Evolutionary conservation across 2,797 vertebrate genomes (phyloP), one percentile per base, ranked within the genome.

Genomic region (Brachyrhaphis roseni): DNA sequence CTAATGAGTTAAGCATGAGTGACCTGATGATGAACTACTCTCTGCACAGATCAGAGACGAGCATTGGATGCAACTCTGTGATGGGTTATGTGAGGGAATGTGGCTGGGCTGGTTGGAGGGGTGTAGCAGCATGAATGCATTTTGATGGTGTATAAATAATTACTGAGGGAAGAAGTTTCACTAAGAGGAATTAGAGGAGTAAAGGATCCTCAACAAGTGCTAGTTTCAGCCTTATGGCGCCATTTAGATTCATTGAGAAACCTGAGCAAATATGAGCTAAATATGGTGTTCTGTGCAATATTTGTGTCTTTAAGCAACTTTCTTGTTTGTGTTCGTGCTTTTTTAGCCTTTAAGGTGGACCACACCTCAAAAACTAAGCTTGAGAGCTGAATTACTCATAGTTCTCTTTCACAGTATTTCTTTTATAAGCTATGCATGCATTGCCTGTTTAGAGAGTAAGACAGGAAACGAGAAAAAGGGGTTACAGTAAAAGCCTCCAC

Each of bases 1-100:
- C 88, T 93, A 92, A 94, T 91, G 87, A 94, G 90, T 80, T 85
- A 73, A 89, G 84, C 77, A 88, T 90, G 89, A 92, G 72, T 81
- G 88, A 89, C 82, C 83, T 78, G 84, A 78, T 83, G 84, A 78
- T 85, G 85, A 89, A 78, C 78, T 80, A 74, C 49, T 4, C 73
- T 62, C 49, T 70, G 73, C 45, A 73, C 31, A 79, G 73, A 83
- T 23, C 13, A 12, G 18, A 36, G 82, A 80, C 70, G 36, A 47
- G 73, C 76, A 34, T 78, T 73, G 75, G 82, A 83, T 72, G 66
- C 43, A 78, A 0, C 15, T 18, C 62, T 89, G 70, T 47, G 76
- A 84, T 72, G 80, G 62, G 82, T 83, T 72, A 73, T 74, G 78
- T 80, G 76, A 76, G 78, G 31, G 36, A 77, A 82, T 82, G 86